Evolutionary conservation across 2,113 vertebrate species (phyloP).

Genomic region (Petaurus breviceps): DNA sequence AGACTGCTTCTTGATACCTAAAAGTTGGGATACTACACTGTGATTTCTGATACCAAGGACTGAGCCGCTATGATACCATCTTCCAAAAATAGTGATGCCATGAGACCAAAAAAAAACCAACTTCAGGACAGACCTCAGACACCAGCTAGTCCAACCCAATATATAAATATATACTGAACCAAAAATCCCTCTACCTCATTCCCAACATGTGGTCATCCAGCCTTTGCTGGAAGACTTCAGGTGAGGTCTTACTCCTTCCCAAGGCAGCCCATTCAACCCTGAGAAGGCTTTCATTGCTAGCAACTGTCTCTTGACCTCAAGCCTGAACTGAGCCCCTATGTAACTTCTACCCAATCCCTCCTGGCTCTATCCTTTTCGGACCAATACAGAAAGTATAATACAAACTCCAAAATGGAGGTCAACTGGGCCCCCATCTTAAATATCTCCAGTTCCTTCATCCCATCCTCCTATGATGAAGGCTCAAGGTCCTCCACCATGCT

Average conservation of each 20-base stretch:
- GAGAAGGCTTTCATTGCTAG: no score
- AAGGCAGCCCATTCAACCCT: not conserved
- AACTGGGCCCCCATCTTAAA: no score
- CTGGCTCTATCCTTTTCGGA: no score
- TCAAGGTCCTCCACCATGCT: no score
- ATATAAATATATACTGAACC: not conserved
- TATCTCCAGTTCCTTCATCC: no score
- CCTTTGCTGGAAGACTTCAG: not conserved
- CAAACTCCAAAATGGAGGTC: no score
- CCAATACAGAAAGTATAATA: no score
- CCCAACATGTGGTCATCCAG: not conserved
- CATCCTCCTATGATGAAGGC: no score
- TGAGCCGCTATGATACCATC: not conserved
- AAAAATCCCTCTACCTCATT: not conserved
- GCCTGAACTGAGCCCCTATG: not conserved
- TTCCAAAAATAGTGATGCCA: not conserved
- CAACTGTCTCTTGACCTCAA: no score
- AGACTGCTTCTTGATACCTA: not conserved
- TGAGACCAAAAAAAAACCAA: not conserved
- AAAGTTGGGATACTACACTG: not conserved
- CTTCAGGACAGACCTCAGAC: not conserved
- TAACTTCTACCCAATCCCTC: no score
- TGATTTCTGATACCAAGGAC: not conserved
- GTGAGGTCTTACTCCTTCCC: not conserved
- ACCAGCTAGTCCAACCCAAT: not conserved